phyloP scores from a whole-genome alignment of 1,140 invertebrate species.

The Meloidogyne hapla region DNA sequence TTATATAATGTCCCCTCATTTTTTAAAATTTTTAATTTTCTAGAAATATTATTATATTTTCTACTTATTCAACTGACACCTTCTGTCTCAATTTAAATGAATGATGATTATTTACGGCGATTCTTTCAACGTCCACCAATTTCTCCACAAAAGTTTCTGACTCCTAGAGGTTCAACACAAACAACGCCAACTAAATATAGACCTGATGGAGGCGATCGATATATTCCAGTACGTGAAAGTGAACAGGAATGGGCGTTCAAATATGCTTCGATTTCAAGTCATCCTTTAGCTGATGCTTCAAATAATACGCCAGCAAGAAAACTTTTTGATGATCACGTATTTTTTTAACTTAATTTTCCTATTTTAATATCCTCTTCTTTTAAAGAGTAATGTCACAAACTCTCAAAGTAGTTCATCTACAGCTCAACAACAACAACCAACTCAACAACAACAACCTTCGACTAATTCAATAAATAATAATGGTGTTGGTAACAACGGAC shows the following conservation, averaged over 20 bases:
- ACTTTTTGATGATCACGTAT: constrained; percentile 27
- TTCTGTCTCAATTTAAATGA: not conserved
- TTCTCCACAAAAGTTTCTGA: constrained; percentile 43
- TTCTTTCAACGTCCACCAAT: constrained; percentile 33
- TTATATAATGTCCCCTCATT: no score
- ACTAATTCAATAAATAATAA: not conserved
- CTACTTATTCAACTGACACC: no score
- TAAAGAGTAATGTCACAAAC: not conserved
- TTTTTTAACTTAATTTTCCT: not conserved
- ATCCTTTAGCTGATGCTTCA: constrained; percentile 42
- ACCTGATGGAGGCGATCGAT: constrained; percentile 54
- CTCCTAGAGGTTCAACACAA: constrained; percentile 49
- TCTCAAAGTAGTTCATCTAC: constrained; percentile 19
- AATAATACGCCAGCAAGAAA: constrained; percentile 31
- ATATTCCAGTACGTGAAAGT: constrained; percentile 44
- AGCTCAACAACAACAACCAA: constrained; percentile 8
- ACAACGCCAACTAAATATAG: constrained; percentile 56
- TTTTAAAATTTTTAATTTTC: no score
- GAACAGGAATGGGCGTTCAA: constrained; percentile 48
- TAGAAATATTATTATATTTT: no score
- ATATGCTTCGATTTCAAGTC: constrained; percentile 50
- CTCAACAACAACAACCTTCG: not conserved
- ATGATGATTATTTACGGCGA: constrained; percentile 34
- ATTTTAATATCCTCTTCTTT: not conserved
- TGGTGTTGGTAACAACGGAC: constrained; percentile 10